Evolutionary conservation across 2,113 vertebrate species (phyloP), one percentile per base, ranked within the genome.

Genomic region (Hippoglossus stenolepis): DNA sequence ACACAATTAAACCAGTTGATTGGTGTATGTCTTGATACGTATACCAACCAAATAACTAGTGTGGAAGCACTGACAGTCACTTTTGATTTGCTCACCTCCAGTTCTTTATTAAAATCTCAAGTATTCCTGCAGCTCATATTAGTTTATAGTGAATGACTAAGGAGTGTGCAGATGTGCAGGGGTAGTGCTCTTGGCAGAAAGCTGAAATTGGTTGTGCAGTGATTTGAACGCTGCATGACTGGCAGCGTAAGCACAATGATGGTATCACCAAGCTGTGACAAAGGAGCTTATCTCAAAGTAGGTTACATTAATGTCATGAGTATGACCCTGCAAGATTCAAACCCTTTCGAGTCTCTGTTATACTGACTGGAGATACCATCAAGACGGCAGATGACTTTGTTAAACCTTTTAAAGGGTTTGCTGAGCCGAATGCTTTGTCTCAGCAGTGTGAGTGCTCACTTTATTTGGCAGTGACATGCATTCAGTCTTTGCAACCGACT

Each of bases 281-380:
- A 85, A 90, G 85, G 89, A 69, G 82, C 84, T 92, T 88, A 84
- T 85, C 83, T 75, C 9, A 69, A 88, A 89, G 85, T 54, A 45
- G 80, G 82, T 87, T 83, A 79, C 70, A 77, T 9, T 85, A 57
- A 88, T 71, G 85, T 83, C 38, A 81, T 83, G 66, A 86, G 59
- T 66, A 62, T 61, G 83, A 84, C 84, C 79, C 40, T 35, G 62
- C 47, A 77, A 18, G 58, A 64, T 68, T 65, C 77, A 86, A 80
- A 77, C 58, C 35, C 66, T 6, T 69, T 68, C 38, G 65, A 70
- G 51, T 61, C 71, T 64, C 64, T 3, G 58, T 64, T 54, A 18
- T 3, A 53, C 47, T 40, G 69, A 59, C 75, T 63, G 65, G 0
- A 79, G 61, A 75, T 65, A 47, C 38, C 64, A 69, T 69, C 83